Conservation (phyloP, 2,888 invertebrate species). For the Hoplodrina ambigua region DNA sequence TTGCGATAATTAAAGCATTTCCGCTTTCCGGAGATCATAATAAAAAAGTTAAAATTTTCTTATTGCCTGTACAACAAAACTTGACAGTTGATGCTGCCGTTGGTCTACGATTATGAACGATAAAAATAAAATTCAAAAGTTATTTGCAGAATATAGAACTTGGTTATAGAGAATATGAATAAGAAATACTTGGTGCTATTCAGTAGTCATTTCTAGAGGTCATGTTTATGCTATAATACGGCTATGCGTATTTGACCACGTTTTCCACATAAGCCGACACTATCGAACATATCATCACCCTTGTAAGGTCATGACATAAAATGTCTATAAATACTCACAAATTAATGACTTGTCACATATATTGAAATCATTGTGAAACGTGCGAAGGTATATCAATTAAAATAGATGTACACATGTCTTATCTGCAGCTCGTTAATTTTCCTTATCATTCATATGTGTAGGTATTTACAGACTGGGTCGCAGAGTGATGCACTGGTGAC, state of each 20-base stretch:
- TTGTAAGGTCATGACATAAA: conserved; percentile 22
- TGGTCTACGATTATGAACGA: too few species aligned
- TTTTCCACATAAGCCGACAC: not conserved
- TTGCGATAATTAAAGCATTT: conserved; percentile 1
- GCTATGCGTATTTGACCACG: too few species aligned
- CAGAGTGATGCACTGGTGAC: conserved; percentile 9
- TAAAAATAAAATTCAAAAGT: not conserved
- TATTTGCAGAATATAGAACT: too few species aligned
- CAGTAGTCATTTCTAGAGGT: not conserved
- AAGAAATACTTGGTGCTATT: too few species aligned
- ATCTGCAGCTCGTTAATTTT: conserved; percentile 36
- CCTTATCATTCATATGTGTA: conserved; percentile 32
- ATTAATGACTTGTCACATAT: conserved; percentile 24
- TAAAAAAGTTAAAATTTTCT: not conserved
- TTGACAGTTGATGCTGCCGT: not conserved
- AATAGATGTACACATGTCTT: conserved; percentile 12
- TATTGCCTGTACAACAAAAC: not conserved
- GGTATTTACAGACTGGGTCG: conserved; percentile 19
- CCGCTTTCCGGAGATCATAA: not conserved
- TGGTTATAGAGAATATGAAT: too few species aligned
- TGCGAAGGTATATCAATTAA: conserved; percentile 28
- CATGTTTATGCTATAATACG: too few species aligned
- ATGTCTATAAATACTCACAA: conserved; percentile 19
- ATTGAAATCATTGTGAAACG: conserved; percentile 52
- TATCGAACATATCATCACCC: not conserved